Evolutionary conservation across 2,113 vertebrate species (phyloP).

Genomic region (Brachirus orientalis): DNA sequence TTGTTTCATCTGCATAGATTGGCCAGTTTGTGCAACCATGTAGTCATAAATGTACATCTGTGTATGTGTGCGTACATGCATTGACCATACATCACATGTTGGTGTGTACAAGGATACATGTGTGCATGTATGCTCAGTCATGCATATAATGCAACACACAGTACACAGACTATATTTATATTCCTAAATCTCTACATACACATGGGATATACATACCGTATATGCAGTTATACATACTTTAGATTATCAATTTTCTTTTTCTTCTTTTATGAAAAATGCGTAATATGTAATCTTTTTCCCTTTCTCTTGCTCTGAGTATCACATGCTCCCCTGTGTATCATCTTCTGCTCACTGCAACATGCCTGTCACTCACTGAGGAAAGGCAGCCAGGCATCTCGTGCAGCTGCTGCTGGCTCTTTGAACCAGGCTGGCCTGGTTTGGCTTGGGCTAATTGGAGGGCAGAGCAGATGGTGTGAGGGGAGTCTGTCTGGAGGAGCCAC

Average conservation of each 20-base stretch:
- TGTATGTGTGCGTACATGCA: slow-evolving; percentile 23
- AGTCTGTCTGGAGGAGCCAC: slow-evolving; percentile 42
- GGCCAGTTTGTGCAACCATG: neutral
- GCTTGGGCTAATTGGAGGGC: slow-evolving; percentile 66
- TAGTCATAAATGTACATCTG: slow-evolving; percentile 8
- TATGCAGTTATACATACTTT: neutral
- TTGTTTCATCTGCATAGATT: too few species aligned
- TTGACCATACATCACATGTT: slow-evolving; percentile 23
- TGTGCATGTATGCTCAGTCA: slow-evolving; percentile 31
- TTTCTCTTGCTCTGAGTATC: slow-evolving; percentile 10
- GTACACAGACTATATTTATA: too few species aligned
- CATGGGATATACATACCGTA: neutral
- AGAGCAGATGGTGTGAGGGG: slow-evolving; percentile 42
- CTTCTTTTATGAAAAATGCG: neutral
- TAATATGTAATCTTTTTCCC: neutral
- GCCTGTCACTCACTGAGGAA: slow-evolving; percentile 32
- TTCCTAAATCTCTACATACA: slow-evolving; percentile 1
- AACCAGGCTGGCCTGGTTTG: slow-evolving; percentile 39
- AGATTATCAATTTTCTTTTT: neutral
- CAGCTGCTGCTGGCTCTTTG: slow-evolving; percentile 58
- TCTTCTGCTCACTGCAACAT: slow-evolving; percentile 15
- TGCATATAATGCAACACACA: slow-evolving; percentile 30
- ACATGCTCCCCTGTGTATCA: slow-evolving; percentile 21
- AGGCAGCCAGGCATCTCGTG: slow-evolving; percentile 28
- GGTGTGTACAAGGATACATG: slow-evolving; percentile 4